Percentiles rank a stretch among this genome's conserved stretches.
phyloP scores from a whole-genome alignment of 2,113 vertebrate species.

The Pollachius pollachius region DNA sequence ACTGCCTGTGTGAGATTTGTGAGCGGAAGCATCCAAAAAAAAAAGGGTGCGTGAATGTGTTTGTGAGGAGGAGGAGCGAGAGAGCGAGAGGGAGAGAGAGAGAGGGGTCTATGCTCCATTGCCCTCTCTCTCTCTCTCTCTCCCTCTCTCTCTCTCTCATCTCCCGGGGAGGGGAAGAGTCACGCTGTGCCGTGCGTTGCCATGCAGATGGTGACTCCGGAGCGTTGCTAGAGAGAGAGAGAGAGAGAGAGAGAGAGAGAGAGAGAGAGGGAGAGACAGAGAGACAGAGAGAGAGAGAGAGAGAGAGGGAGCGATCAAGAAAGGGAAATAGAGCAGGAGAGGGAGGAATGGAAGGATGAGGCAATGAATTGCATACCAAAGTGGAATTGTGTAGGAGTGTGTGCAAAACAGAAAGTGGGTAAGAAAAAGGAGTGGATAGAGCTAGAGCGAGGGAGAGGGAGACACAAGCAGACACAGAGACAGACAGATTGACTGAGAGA shows the following conservation, averaged over 20 bases:
- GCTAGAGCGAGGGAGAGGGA: background rate
- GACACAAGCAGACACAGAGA: conserved; percentile 7
- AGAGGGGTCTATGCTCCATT: background rate
- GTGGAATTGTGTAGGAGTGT: background rate
- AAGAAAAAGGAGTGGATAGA: no score
- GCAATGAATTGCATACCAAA: background rate
- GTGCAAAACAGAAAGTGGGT: background rate
- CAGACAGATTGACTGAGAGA: background rate
- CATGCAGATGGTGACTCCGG: background rate
- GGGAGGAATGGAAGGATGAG: background rate
- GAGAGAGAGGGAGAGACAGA: conserved; percentile 4
- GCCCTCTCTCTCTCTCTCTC: conserved; percentile 43
- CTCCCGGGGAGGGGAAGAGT: conserved; percentile 19
- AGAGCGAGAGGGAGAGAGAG: background rate
- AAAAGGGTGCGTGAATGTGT: background rate
- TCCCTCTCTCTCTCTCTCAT: conserved; percentile 7
- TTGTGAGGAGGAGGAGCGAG: background rate
- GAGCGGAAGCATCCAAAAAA: background rate
- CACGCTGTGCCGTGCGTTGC: background rate
- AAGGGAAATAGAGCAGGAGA: background rate
- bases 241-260: conserved; percentile 1
- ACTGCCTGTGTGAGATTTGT: background rate
- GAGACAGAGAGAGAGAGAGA: conserved; percentile 12
- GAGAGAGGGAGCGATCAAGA: background rate
- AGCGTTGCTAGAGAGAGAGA: background rate